Conservation (phyloP, 2,888 invertebrate genomes). For the Mechanitis messenoides region DNA sequence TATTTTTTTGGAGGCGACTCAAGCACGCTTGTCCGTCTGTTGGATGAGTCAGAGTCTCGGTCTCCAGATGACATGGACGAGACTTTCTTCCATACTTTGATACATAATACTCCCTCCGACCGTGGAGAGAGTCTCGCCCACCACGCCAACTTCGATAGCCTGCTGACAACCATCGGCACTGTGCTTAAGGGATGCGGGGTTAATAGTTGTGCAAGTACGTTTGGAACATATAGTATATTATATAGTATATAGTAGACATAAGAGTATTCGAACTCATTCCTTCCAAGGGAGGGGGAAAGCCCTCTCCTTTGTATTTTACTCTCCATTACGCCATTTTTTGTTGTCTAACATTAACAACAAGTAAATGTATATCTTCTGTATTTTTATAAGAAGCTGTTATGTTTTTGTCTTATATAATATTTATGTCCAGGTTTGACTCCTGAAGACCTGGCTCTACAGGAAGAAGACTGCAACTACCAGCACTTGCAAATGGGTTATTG, state of each 20-base stretch:
- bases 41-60: slow-evolving; percentile 44
- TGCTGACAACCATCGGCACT: slow-evolving; percentile 45
- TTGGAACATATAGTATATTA: neutral
- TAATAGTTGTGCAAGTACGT: slow-evolving; percentile 50
- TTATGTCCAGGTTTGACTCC: slow-evolving; percentile 42
- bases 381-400: neutral
- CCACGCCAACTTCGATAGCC: slow-evolving; percentile 43
- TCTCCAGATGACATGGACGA: slow-evolving; percentile 39
- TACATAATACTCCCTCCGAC: slow-evolving; percentile 44
- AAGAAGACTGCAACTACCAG: slow-evolving; percentile 53
- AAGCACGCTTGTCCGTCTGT: slow-evolving; percentile 46
- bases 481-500: slow-evolving; percentile 57
- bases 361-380: neutral
- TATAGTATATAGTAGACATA: no score
- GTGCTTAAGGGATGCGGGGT: slow-evolving; percentile 48
- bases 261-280: no score
- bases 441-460: slow-evolving; percentile 45
- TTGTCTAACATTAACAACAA: neutral
- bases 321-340: no score
- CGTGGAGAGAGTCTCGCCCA: slow-evolving; percentile 42
- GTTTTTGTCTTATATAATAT: neutral
- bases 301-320: no score
- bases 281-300: no score
- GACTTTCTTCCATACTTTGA: slow-evolving; percentile 45
- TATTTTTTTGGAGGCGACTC: slow-evolving; percentile 37